phyloP scores from a whole-genome alignment of 2,113 vertebrate genomes.

The Numenius arquata region DNA sequence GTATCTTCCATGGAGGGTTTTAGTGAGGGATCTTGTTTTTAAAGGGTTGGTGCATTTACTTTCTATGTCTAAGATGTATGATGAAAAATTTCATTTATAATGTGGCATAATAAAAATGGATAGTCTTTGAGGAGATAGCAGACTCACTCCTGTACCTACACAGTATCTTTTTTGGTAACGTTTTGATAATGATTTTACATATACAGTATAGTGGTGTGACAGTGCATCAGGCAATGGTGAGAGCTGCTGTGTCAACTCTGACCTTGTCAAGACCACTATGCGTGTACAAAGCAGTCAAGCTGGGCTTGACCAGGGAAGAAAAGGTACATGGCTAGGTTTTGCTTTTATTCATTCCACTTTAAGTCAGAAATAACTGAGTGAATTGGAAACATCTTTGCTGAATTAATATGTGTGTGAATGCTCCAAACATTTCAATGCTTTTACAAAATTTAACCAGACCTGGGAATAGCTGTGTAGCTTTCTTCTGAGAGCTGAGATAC shows the following conservation, averaged over 20 bases:
- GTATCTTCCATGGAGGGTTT: not conserved
- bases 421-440: not conserved
- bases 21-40: not conserved
- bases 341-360: not conserved
- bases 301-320: not conserved
- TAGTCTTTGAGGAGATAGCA: not conserved
- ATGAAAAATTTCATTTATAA: not conserved
- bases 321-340: not conserved
- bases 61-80: not conserved
- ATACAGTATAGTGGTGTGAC: not conserved
- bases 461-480: not conserved
- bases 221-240: not conserved
- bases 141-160: not conserved
- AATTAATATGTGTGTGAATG: not conserved
- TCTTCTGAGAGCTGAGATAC: not conserved
- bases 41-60: not conserved
- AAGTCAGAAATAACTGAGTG: not conserved
- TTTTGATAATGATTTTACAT: not conserved
- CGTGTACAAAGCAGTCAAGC: not conserved
- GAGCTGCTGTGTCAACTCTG: not conserved
- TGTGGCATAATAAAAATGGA: not conserved
- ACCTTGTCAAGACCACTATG: fast-evolving
- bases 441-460: not conserved
- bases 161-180: not conserved
- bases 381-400: not conserved